These are phyloP conservation scores for Polypterus bichir DNA, from an alignment of 2,113 vertebrate species.

Conservation along the genomic window DNA sequence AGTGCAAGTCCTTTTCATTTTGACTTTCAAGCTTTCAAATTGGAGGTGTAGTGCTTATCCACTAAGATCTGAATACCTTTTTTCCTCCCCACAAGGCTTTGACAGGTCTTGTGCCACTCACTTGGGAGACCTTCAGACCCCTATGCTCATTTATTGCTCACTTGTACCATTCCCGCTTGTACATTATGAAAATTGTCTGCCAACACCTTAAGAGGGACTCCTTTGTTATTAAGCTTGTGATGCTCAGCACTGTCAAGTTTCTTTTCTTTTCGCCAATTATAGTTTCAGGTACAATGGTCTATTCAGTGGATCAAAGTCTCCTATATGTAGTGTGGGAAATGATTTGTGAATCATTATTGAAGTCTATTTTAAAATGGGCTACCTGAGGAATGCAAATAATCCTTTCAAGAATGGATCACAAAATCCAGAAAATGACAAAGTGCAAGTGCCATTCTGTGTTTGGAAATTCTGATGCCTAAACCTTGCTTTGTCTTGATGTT, in stretches of 20 bases:
- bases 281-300: conserved; percentile 96
- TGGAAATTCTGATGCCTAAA: too few species aligned
- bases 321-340: conserved; percentile 84
- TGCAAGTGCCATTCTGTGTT: conserved; percentile 69
- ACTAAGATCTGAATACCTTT: conserved; percentile 47
- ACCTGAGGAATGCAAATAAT: conserved; percentile 98
- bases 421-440: conserved; percentile 73
- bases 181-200: conserved; percentile 99
- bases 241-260: conserved; percentile 93
- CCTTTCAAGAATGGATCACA: conserved; percentile 73
- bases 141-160: conserved; percentile 87
- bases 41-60: too few species aligned
- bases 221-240: conserved; percentile 95
- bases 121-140: conserved; percentile 89
- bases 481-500: too few species aligned
- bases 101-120: conserved; percentile 93
- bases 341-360: conserved; percentile 99
- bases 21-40: too few species aligned
- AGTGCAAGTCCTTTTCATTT: too few species aligned
- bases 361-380: conserved; percentile 80
- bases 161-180: conserved; percentile 71
- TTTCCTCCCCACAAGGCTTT: conserved; percentile 59
- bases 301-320: conserved; percentile 97
- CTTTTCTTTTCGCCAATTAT: conserved; percentile 84
- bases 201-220: conserved; percentile 84